Evolutionary conservation across 2,888 invertebrate genomes (phyloP), one percentile per base, ranked within the genome.

Genomic region (Cheilosia pagana): DNA sequence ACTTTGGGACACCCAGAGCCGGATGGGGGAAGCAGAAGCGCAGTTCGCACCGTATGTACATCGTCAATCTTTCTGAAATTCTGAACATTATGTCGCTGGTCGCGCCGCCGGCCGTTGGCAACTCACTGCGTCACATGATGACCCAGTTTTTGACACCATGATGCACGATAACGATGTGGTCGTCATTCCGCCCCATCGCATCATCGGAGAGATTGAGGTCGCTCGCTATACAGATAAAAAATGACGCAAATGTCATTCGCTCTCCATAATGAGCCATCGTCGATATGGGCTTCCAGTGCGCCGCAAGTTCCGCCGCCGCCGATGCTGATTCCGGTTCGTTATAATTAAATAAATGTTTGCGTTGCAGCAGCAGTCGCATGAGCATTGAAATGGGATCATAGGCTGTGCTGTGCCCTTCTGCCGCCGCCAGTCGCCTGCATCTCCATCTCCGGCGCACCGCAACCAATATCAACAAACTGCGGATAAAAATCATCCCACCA

Each of bases 261-360:
- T 41, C 28, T 28, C 28, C 8, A 50, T 52, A 65, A 71, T 59
- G 28, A 53, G 19, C 48, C 28, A 14, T 35, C 52, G 62, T 71
- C 62, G 25, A 39, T 48, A 39, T 48, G 55, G 39, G 71, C n/a
- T 25, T 48, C 48, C 45, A 45, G 14, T 35, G 14, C 19, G 19
- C 16, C 57, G 19, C 14, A 35, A 57, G 31, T 48, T 62, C 72
- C 72, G 25, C 52, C 50, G 25, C 52, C 50, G 67, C 53, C 35
- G 35, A 35, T 28, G 50, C 53, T 60, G 76, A 70, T 67, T 81
- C 79, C 79, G 68, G 60, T 75, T 77, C 77, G 67, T 71, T 77
- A 55, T 82, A 82, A 82, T 82, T 82, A 72, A 82, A 82, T 82
- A 82, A 82, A 82, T 82, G 82, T 82, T 82, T 82, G 82, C 67